Conservation (phyloP, 2,888 invertebrate species). For the Phyto melanocephala region DNA sequence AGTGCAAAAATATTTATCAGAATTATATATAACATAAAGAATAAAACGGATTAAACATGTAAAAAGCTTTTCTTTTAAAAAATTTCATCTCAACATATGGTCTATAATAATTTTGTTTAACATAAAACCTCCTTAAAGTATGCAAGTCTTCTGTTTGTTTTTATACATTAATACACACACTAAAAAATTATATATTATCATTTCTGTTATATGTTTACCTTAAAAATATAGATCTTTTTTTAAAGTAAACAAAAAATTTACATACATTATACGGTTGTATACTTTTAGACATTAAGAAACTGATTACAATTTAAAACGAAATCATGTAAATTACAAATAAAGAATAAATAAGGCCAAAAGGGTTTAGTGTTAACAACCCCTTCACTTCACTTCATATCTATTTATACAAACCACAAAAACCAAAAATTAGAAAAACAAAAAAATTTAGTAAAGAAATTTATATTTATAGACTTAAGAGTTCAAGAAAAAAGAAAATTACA, state of each 20-base stretch:
- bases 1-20: no score
- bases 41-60: no score
- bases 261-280: not conserved
- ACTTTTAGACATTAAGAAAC: not conserved
- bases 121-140: no score
- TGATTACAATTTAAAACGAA: slow-evolving; percentile 5
- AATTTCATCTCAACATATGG: no score
- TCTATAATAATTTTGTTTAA: no score
- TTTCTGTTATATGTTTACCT: no score
- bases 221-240: no score
- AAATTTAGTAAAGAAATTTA: slow-evolving; percentile 62
- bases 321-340: not conserved
- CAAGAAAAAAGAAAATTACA: slow-evolving; percentile 13
- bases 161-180: no score
- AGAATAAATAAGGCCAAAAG: not conserved
- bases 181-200: no score
- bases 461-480: slow-evolving; percentile 73
- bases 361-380: not conserved
- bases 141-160: no score
- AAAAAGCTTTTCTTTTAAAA: no score
- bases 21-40: no score
- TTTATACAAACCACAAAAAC: slow-evolving; percentile 65
- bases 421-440: slow-evolving; percentile 67
- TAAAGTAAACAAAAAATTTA: not conserved
- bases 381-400: not conserved